Percentiles rank a stretch among this genome's conserved stretches.
Conservation (phyloP, 2,113 vertebrate species). For the Grallaria varia region DNA sequence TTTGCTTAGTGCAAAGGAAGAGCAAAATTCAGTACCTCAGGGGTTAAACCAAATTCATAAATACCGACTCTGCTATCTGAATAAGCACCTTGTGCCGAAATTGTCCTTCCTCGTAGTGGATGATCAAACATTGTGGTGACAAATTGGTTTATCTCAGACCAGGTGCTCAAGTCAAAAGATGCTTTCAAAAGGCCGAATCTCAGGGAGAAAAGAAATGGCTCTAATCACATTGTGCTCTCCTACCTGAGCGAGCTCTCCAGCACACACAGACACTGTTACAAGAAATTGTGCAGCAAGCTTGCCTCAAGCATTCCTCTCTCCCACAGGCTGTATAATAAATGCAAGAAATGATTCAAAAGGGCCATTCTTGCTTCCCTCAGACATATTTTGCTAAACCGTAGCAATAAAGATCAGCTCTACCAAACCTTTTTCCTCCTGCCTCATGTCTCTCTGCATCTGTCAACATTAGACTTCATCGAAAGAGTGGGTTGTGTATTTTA, state of each 20-base stretch:
- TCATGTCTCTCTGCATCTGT: conserved; percentile 7
- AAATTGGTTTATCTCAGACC: conserved; percentile 32
- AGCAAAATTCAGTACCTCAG: background rate
- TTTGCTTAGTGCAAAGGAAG: background rate
- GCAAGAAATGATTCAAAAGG: conserved; percentile 55
- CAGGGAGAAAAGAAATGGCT: background rate
- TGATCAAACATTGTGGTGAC: background rate
- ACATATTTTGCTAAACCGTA: conserved; percentile 22
- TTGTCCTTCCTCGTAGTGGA: background rate
- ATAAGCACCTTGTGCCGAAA: background rate
- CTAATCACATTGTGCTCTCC: conserved; percentile 7
- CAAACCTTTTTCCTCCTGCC: background rate
- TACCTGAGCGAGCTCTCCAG: background rate
- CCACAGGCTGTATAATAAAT: conserved; percentile 47
- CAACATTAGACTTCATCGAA: background rate
- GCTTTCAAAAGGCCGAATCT: conserved; percentile 9
- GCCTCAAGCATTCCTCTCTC: conserved; percentile 52
- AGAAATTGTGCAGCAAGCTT: background rate
- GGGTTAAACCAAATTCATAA: background rate
- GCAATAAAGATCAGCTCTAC: conserved; percentile 47
- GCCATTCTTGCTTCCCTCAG: conserved; percentile 41
- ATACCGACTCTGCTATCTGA: background rate
- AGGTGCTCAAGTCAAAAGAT: conserved; percentile 32
- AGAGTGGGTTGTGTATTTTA: background rate
- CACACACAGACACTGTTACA: background rate